A percentile compares a stretch with the other conserved stretches of the same genome.
These are phyloP conservation scores for Ctenochaetus hawaiiensis DNA, from an alignment of 2,797 vertebrate genomes.

Conservation along the genomic window DNA sequence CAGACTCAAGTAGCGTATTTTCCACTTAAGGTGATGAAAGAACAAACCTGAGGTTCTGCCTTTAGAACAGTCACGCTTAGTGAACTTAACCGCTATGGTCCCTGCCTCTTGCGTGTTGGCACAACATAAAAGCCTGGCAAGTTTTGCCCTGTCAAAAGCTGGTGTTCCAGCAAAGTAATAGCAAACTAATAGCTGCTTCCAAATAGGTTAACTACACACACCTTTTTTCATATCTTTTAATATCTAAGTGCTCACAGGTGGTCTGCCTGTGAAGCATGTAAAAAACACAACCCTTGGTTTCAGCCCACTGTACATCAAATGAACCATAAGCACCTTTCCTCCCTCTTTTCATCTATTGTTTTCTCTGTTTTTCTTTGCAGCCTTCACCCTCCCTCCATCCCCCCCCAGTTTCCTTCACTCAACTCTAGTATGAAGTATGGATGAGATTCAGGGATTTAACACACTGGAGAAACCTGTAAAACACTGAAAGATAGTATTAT, in stretches of 20 bases:
- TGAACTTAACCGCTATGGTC: conserved; percentile 67
- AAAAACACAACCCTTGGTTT: conserved; percentile 85
- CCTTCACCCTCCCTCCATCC: conserved; percentile 60
- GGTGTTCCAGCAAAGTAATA: conserved; percentile 69
- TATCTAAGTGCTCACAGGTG: conserved; percentile 89
- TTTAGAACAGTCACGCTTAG: conserved; percentile 70
- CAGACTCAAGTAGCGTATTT: conserved; percentile 57
- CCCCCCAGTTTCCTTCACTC: conserved; percentile 26
- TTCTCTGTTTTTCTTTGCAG: conserved; percentile 43
- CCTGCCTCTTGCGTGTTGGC: conserved; percentile 64
- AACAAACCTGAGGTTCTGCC: conserved; percentile 61
- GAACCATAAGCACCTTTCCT: conserved; percentile 79
- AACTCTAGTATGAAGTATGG: conserved; percentile 12
- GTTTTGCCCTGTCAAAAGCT: conserved; percentile 57
- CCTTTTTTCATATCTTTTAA: conserved; percentile 87
- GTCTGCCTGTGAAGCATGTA: conserved; percentile 86
- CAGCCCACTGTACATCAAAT: conserved; percentile 88
- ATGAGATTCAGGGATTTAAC: conserved; percentile 77
- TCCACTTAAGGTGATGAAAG: conserved; percentile 68
- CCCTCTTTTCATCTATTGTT: conserved; percentile 43
- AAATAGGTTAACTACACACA: conserved; percentile 53
- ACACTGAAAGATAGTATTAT: neutral
- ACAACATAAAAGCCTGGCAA: conserved; percentile 58
- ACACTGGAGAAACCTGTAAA: conserved; percentile 16
- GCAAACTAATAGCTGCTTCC: conserved; percentile 74